Conservation (phyloP, 2,113 vertebrate genomes). For the Scytalopus superciliaris region DNA sequence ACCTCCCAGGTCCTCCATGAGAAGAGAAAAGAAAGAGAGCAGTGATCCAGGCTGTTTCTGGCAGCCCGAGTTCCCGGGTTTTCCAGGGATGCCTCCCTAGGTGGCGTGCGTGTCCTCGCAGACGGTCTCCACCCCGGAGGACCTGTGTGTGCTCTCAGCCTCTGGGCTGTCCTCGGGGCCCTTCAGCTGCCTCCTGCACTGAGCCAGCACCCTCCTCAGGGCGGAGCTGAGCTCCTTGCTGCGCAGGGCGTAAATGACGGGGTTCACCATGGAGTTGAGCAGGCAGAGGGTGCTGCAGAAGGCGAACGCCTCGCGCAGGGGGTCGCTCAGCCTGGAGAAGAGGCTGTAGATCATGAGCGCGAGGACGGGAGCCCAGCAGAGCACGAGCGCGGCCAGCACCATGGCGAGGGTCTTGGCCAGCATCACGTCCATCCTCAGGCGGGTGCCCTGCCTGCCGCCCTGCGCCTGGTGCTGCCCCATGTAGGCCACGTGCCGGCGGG, state of each 20-base stretch:
- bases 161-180: background rate
- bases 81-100: rapidly evolving
- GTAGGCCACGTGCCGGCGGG: slow-evolving; percentile 80
- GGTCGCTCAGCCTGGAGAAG: slow-evolving; percentile 41
- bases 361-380: slow-evolving; percentile 88
- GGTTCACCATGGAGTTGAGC: slow-evolving; percentile 89
- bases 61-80: rapidly evolving
- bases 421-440: slow-evolving; percentile 87
- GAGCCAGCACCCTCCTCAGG: slow-evolving; percentile 17
- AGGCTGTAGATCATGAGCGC: slow-evolving; percentile 83
- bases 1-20: background rate
- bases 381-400: slow-evolving; percentile 81
- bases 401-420: slow-evolving; percentile 87
- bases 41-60: background rate
- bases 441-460: slow-evolving; percentile 56
- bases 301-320: slow-evolving; percentile 82
- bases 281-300: slow-evolving; percentile 92
- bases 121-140: slow-evolving; percentile 16
- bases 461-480: slow-evolving; percentile 71
- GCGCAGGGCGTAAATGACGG: slow-evolving; percentile 86
- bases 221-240: slow-evolving; percentile 81
- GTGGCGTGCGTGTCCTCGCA: rapidly evolving
- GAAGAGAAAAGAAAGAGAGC: background rate
- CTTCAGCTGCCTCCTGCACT: slow-evolving; percentile 9
- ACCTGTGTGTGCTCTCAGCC: slow-evolving; percentile 52